These are phyloP conservation scores for Embidobia sp. DNA, from an alignment of 2,888 invertebrate species.

Conservation along the genomic window DNA sequence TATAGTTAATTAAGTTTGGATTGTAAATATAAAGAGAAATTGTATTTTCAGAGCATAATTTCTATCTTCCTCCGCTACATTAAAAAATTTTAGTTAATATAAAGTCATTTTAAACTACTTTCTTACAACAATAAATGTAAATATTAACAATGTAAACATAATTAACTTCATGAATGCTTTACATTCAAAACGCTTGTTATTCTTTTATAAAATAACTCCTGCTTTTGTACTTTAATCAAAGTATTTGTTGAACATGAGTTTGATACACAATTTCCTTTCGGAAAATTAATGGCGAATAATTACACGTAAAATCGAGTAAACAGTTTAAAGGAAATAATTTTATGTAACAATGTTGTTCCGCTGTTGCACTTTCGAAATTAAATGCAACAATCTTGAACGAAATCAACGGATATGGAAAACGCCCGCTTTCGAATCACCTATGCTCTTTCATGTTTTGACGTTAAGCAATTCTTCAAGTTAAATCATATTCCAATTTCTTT, in stretches of 20 bases:
- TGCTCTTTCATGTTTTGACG: neutral
- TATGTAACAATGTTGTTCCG: constrained; percentile 9
- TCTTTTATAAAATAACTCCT: neutral
- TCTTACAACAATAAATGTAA: neutral
- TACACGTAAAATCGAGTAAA: constrained; percentile 17
- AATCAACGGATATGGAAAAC: constrained; percentile 6
- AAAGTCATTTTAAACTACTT: no score
- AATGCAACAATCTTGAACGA: constrained; percentile 2
- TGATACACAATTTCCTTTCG: neutral
- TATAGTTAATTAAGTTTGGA: no score
- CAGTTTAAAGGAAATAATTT: constrained; percentile 16
- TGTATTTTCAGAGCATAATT: neutral
- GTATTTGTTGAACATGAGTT: neutral
- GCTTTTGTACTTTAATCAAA: neutral
- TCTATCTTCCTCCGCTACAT: no score
- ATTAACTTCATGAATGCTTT: neutral
- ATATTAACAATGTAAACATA: neutral
- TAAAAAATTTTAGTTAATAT: no score
- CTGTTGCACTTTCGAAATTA: constrained; percentile 6
- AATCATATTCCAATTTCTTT: constrained; percentile 13
- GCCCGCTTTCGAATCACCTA: constrained; percentile 7
- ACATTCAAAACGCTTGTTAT: neutral
- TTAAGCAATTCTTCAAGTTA: constrained; percentile 7
- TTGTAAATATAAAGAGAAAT: no score
- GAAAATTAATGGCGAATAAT: constrained; percentile 17